A percentile compares a stretch with the other conserved stretches of the same genome.
Conservation (phyloP, 92 coral and sea anemone genomes). For the Epizoanthus ramosus region DNA sequence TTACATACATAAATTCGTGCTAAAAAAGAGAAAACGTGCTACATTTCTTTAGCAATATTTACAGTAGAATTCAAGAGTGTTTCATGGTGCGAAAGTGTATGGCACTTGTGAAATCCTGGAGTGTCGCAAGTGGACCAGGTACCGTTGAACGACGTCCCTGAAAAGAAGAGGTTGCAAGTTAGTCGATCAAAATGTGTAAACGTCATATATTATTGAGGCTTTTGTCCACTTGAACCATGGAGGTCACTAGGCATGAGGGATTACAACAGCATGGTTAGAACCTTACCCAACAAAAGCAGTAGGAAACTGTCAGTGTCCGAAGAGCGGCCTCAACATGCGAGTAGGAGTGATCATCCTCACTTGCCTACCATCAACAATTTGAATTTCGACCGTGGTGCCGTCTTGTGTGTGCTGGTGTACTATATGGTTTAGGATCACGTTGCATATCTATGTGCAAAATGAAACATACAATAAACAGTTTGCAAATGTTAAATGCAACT, state of each 20-base stretch:
- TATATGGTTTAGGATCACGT: not conserved
- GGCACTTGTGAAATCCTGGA: not conserved
- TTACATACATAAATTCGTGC: too few relatives aligned
- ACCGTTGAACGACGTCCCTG: not conserved
- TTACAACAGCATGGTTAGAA: not conserved
- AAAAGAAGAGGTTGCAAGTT: conserved; percentile 15
- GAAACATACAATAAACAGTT: not conserved
- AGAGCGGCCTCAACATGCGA: not conserved
- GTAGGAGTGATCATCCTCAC: not conserved
- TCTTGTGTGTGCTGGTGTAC: not conserved
- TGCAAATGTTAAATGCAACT: not conserved
- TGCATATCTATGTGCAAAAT: too few relatives aligned
- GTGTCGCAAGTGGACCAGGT: not conserved
- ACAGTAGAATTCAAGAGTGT: too few relatives aligned
- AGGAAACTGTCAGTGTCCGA: not conserved
- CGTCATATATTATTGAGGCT: too few relatives aligned
- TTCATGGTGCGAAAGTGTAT: not conserved
- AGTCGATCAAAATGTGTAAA: not conserved
- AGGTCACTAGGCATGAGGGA: not conserved
- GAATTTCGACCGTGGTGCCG: not conserved
- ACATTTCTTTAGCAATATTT: too few relatives aligned
- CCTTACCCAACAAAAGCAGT: not conserved
- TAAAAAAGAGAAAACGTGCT: too few relatives aligned
- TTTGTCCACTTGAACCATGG: not conserved
- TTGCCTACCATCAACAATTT: not conserved